Evolutionary conservation across 2,888 invertebrate genomes (phyloP), one percentile per base, ranked within the genome.

Genomic region (Poecilobothrus nobilitatus): DNA sequence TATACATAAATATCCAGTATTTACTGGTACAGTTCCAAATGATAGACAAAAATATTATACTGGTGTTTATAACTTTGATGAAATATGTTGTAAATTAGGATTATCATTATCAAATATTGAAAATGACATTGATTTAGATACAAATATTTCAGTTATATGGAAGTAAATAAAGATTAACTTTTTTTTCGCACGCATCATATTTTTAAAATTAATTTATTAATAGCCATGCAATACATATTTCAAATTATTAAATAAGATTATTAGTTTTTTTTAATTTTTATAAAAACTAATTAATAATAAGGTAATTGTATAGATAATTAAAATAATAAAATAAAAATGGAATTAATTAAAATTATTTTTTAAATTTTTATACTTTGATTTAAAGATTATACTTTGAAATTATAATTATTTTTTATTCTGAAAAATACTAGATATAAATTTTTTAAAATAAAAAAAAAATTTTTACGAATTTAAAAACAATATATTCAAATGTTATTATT

Each of bases 71-170:
- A 92, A 90, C 78, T 86, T 91, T 69, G 96, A 97, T 82, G 94
- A 95, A 81, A 95, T 97, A 75, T 95, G 96, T 81, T 93, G 94
- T 78, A 86, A 90, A 70, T 90, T 91, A 12, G 89, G 90, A 20
- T 84, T 92, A 64, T 89, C 89, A 68, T 85, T 89, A 8, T 87
- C 87, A 63, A 88, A 91, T 71, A 85, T 95, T 67, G 92, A 94
- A 76, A 90, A 91, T 74, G 88, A 91, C 71, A 88, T 95, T 21
- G 94, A 94, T 75, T 87, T 88, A 71, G 94, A 95, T 82, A 88
- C 92, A 37, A 91, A 90, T 81, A 88, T 94, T 69, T 86, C 89
- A 66, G 85, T 93, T 75, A 87, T 94, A 72, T 92, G 91, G 89
- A 91, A 92, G 82, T 94, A 85, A 78, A 37, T 37, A 37, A 27